Evolutionary conservation across 2,113 vertebrate genomes (phyloP).

Genomic region (Rana temporaria): DNA sequence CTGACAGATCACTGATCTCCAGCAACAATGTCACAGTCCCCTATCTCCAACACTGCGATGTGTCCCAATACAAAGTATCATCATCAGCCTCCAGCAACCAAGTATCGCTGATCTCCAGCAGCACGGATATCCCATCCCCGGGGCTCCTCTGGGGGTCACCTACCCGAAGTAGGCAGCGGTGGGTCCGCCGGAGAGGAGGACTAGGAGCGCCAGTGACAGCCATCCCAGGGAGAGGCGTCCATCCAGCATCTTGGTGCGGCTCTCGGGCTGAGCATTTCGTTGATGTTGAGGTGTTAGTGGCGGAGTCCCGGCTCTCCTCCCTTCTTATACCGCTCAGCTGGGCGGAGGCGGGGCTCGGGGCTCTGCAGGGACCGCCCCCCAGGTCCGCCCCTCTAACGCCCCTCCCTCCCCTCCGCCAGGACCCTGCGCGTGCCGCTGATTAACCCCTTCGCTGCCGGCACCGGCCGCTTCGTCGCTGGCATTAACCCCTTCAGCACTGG

Average conservation of each 20-base stretch:
- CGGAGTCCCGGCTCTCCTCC: slow-evolving; percentile 71
- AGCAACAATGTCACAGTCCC: no score
- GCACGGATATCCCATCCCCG: background rate
- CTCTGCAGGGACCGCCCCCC: background rate
- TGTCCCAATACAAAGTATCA: background rate
- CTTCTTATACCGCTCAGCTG: slow-evolving; percentile 72
- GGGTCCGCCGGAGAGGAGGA: slow-evolving; percentile 77
- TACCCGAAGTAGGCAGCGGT: slow-evolving; percentile 88
- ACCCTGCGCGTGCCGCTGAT: background rate
- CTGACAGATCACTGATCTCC: background rate
- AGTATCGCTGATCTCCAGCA: background rate
- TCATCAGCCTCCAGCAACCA: background rate
- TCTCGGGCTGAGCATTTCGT: slow-evolving; percentile 90
- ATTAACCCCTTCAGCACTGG: no score
- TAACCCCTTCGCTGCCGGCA: background rate
- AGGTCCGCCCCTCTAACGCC: background rate
- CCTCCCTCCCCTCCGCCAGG: background rate
- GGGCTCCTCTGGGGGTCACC: slow-evolving; percentile 28
- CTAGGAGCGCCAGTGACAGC: slow-evolving; percentile 84
- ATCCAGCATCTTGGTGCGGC: slow-evolving; percentile 94
- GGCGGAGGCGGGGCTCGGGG: background rate
- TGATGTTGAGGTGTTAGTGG: slow-evolving; percentile 81
- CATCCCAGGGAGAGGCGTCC: slow-evolving; percentile 89
- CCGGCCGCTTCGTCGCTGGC: no score
- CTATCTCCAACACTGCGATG: no score